Conservation (phyloP, 2,797 vertebrate species). For the Hypotaenidia okinawae region DNA sequence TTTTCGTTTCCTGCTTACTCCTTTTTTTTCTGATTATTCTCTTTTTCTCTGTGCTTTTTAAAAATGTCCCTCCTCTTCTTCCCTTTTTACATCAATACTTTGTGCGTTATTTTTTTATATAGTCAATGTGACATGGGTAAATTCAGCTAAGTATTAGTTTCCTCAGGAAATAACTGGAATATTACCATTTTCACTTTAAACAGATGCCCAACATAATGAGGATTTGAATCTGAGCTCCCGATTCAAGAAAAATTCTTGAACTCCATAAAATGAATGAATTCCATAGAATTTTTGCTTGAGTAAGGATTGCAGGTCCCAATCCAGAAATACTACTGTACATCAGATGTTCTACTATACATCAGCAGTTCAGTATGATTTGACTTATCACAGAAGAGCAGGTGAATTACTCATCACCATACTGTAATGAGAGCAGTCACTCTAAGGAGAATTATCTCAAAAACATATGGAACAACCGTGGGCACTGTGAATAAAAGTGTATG, state of each 20-base stretch:
- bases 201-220: conserved; percentile 64
- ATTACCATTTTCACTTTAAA: conserved; percentile 72
- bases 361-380: conserved; percentile 47
- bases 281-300: conserved; percentile 58
- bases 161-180: conserved; percentile 73
- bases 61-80: conserved; percentile 32
- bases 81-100: conserved; percentile 51
- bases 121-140: conserved; percentile 73
- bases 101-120: conserved; percentile 69
- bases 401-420: conserved; percentile 50
- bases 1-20: conserved; percentile 46
- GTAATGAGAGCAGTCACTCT: conserved; percentile 48
- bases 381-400: conserved; percentile 50
- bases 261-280: conserved; percentile 31
- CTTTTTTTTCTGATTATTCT: conserved; percentile 19
- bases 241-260: conserved; percentile 56
- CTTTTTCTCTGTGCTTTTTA: conserved; percentile 60
- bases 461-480: conserved; percentile 47
- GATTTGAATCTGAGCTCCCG: conserved; percentile 48
- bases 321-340: conserved; percentile 41
- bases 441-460: conserved; percentile 46
- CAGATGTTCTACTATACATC: conserved; percentile 39
- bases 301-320: conserved; percentile 55
- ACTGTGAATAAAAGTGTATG: conserved; percentile 69
- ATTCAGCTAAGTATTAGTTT: conserved; percentile 68